Evolutionary conservation across 2,797 vertebrate species (phyloP), one percentile per base, ranked within the genome.

Genomic region (Iguana delicatissima): DNA sequence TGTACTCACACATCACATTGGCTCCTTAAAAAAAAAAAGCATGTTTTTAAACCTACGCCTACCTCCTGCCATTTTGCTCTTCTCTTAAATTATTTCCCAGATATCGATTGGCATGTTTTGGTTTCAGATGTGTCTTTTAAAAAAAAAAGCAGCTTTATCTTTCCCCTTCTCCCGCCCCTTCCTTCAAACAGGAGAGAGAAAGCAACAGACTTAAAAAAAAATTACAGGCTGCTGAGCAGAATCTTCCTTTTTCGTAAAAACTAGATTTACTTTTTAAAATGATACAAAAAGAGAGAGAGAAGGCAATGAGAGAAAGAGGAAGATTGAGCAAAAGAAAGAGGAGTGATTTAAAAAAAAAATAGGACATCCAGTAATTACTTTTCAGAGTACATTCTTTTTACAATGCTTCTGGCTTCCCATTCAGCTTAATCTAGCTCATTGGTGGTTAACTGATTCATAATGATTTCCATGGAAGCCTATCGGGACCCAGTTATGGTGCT

Each of bases 401-500:
- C 57, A 89, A 1, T 50, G 91, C 80, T 93, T 46, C 81, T 94
- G 86, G 32, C 84, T 92, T 91, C 82, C 42, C 89, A 12, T 89
- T 91, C 80, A 89, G 77, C 74, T 93, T 85, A 95, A 91, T 89
- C 73, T 81, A 57, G 62, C 83, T 86, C 3, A 89, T 84, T 62
- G 81, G 0, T 86, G 87, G n/a, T 90, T 96, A 94, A 92, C 89
- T 91, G n/a, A 80, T 84, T 95, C 86, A 85, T 92, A 93, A 94
- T 86, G 92, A 94, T 92, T 93, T 93, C 73, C 88, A 22, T 38
- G 64, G 91, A 93, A 93, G 80, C 94, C 93, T 96, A 18, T 24
- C 80, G 91, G 91, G 93, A 94, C 80, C 32, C 80, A 55, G 90
- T 95, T 96, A 92, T 93, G 92, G 92, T 95, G 24, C 64, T 90